A percentile compares a stretch with the other conserved stretches of the same genome.
Evolutionary conservation across 2,797 vertebrate species (phyloP).

Genomic region (Amblyraja radiata): DNA sequence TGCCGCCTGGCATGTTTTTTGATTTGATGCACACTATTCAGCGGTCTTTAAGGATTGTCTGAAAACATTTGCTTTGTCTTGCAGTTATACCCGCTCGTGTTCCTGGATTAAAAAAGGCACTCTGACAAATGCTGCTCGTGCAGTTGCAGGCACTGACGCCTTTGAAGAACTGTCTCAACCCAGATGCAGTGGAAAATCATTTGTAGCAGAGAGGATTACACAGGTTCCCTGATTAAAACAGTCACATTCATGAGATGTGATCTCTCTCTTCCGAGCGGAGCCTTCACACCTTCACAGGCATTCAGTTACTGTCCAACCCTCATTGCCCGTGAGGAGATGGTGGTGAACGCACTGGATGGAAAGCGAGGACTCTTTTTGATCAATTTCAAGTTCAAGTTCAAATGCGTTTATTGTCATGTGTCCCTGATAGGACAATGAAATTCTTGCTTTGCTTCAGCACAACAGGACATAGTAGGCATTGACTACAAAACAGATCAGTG

Average conservation of each 20-base stretch:
- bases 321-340: no score
- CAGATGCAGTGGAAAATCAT: background rate
- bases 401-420: no score
- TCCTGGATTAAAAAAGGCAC: background rate
- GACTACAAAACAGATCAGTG: no score
- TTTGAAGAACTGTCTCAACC: constrained; percentile 16
- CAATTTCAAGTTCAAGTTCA: no score
- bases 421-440: no score
- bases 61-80: constrained; percentile 21
- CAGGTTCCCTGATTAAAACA: background rate
- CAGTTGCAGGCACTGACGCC: background rate
- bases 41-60: constrained; percentile 15
- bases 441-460: no score
- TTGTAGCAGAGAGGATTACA: background rate
- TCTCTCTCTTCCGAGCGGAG: background rate
- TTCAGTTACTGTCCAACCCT: no score
- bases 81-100: background rate
- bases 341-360: no score
- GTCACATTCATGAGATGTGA: background rate
- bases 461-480: no score
- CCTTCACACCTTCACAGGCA: background rate
- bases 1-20: background rate
- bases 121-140: background rate
- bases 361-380: no score
- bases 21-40: background rate